Evolutionary conservation across 2,113 vertebrate genomes (phyloP).

Genomic region (Chrysochloris asiatica): DNA sequence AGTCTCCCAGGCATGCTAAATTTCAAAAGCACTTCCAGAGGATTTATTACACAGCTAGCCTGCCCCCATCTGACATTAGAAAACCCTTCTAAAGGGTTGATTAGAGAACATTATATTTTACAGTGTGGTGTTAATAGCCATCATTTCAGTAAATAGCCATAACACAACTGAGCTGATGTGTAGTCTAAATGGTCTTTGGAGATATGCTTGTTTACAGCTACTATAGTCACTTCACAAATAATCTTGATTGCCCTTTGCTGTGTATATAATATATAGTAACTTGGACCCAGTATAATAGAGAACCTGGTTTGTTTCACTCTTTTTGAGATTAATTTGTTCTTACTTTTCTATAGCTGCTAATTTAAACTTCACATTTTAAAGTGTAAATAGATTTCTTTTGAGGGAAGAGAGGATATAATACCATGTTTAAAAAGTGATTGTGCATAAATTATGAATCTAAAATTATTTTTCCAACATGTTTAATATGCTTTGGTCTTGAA

Average conservation of each 20-base stretch:
- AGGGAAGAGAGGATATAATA: not conserved
- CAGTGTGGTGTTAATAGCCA: not conserved
- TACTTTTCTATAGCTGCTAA: conserved; percentile 30
- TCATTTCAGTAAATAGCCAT: conserved; percentile 48
- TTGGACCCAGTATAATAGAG: conserved; percentile 1
- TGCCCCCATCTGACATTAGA: not conserved
- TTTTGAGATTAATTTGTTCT: conserved; percentile 36
- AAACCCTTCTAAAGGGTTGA: conserved; percentile 38
- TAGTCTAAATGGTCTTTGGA: conserved; percentile 13
- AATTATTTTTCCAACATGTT: conserved; percentile 29
- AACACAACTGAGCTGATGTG: not conserved
- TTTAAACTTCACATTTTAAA: conserved; percentile 22
- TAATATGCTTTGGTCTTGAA: conserved; percentile 58
- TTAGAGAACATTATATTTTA: conserved; percentile 37
- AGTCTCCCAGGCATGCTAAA: not conserved
- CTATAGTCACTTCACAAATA: conserved; percentile 18
- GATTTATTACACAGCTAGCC: not conserved
- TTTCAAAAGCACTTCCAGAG: not conserved
- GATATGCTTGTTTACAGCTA: conserved; percentile 24
- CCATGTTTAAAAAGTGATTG: conserved; percentile 21
- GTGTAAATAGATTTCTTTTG: not conserved
- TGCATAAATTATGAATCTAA: conserved; percentile 58
- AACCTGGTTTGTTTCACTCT: conserved; percentile 26
- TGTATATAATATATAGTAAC: conserved; percentile 13
- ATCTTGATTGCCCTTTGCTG: conserved; percentile 16